phyloP scores from a whole-genome alignment of 2,888 invertebrate species.

The Choristoneura rosaceana region DNA sequence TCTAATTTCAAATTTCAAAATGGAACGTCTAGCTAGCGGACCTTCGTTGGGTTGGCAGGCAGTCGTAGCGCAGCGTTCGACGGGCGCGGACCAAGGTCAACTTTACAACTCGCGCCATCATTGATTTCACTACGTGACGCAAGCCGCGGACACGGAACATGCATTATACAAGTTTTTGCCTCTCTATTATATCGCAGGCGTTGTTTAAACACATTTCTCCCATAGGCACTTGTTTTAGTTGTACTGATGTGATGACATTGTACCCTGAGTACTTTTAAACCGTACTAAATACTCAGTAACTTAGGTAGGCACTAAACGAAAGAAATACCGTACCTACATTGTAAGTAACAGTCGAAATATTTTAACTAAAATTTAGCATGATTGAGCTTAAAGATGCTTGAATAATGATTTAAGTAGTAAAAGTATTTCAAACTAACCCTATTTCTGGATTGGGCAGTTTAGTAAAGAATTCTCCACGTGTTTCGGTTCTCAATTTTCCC shows the following conservation, averaged over 20 bases:
- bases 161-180: conserved; percentile 65
- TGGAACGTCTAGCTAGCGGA: conserved; percentile 49
- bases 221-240: conserved; percentile 23
- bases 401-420: no score
- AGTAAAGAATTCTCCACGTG: background rate
- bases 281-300: no score
- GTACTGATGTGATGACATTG: background rate
- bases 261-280: no score
- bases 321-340: no score
- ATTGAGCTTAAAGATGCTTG: no score
- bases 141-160: conserved; percentile 62
- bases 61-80: conserved; percentile 44
- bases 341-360: no score
- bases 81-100: conserved; percentile 71
- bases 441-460: background rate
- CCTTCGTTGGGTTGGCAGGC: conserved; percentile 48
- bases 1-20: conserved; percentile 49
- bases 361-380: no score
- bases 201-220: conserved; percentile 47
- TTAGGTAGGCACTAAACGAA: no score
- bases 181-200: conserved; percentile 52
- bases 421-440: background rate
- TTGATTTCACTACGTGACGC: conserved; percentile 79
- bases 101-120: conserved; percentile 77
- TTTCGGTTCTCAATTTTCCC: conserved; percentile 20